Percentiles rank a stretch among this genome's conserved stretches.
phyloP scores from a whole-genome alignment of 1,140 invertebrate species.

The Orchesella cincta region DNA sequence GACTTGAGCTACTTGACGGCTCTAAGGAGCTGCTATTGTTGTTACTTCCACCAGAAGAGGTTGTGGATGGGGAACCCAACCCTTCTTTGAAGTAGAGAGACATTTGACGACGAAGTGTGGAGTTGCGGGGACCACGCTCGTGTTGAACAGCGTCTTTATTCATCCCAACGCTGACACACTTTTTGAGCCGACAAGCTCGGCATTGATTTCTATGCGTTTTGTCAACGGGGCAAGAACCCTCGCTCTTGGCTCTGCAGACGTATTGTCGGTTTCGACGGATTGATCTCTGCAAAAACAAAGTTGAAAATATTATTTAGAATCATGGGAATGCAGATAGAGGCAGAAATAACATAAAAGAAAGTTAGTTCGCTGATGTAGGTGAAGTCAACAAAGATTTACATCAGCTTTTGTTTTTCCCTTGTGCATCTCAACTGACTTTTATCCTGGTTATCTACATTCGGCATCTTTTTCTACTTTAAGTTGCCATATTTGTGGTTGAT shows the following conservation, averaged over 20 bases:
- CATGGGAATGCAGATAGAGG: not conserved
- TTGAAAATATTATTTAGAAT: constrained; percentile 47
- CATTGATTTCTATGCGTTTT: constrained; percentile 78
- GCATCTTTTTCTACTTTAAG: too few relatives aligned
- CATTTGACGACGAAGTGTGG: constrained; percentile 85
- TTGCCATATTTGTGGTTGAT: too few relatives aligned
- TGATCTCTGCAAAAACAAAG: constrained; percentile 68
- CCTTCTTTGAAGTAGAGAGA: constrained; percentile 70
- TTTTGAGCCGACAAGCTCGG: constrained; percentile 61
- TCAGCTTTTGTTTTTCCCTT: constrained; percentile 19
- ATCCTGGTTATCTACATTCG: not conserved
- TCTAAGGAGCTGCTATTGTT: not conserved
- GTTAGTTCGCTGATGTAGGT: not conserved
- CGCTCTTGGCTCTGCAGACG: constrained; percentile 87
- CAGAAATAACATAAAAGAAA: not conserved
- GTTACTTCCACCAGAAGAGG: constrained; percentile 14
- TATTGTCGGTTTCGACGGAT: constrained; percentile 93
- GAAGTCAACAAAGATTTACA: not conserved
- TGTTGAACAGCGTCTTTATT: constrained; percentile 85
- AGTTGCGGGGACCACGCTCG: constrained; percentile 92
- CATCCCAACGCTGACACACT: constrained; percentile 64
- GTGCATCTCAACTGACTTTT: constrained; percentile 5
- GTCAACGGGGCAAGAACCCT: constrained; percentile 86
- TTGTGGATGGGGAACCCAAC: constrained; percentile 31
- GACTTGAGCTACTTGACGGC: constrained; percentile 42